phyloP scores from a whole-genome alignment of 2,797 vertebrate species.

The Cygnus olor region DNA sequence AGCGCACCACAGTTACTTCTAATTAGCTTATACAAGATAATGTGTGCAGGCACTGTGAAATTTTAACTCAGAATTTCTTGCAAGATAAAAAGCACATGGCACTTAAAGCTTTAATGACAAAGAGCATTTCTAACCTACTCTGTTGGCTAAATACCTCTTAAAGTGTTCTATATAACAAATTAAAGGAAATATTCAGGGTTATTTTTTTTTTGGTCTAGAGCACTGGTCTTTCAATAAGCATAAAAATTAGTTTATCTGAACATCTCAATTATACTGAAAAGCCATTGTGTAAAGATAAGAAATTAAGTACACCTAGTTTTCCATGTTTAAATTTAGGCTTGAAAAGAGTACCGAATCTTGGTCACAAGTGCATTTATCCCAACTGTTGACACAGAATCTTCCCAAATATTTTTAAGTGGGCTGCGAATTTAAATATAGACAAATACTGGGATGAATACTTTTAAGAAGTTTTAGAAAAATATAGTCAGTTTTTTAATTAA shows the following conservation, averaged over 20 bases:
- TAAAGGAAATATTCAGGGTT: not conserved
- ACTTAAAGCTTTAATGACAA: not conserved
- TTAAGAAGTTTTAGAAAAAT: not conserved
- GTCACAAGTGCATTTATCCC: not conserved
- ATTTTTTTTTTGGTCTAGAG: not conserved
- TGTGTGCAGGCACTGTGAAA: not conserved
- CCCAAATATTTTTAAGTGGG: not conserved
- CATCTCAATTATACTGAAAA: not conserved
- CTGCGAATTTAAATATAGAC: not conserved
- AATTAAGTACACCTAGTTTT: not conserved
- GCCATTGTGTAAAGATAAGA: not conserved
- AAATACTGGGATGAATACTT: not conserved
- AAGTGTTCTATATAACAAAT: not conserved
- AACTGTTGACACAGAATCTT: not conserved
- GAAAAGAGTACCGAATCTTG: not conserved
- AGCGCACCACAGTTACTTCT: not conserved
- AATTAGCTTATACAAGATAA: not conserved
- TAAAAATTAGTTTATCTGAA: not conserved
- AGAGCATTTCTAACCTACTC: not conserved
- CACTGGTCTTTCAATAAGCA: not conserved
- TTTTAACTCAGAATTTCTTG: not conserved
- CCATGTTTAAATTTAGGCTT: not conserved
- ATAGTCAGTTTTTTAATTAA: not conserved
- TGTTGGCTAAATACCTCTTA: not conserved
- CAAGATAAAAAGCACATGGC: not conserved